Conservation (phyloP, 2,888 invertebrate genomes). For the Drosophila merina region DNA sequence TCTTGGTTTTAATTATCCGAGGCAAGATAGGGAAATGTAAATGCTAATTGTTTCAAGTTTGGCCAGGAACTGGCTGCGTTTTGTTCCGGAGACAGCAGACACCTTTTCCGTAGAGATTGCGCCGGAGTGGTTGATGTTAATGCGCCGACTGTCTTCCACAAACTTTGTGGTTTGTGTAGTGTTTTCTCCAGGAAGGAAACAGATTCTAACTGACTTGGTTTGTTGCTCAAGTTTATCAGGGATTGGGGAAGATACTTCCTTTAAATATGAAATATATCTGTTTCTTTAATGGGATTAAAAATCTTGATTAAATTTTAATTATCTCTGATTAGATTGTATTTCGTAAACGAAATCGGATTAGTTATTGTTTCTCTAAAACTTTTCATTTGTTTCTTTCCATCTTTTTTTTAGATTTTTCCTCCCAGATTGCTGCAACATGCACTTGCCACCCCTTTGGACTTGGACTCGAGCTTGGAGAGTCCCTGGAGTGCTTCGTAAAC, state of each 20-base stretch:
- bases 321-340: background rate
- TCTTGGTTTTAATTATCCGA: constrained; percentile 59
- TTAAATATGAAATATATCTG: background rate
- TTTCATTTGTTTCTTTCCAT: background rate
- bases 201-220: constrained; percentile 64
- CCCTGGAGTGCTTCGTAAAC: constrained; percentile 53
- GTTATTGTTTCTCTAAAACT: background rate
- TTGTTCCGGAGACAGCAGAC: constrained; percentile 72
- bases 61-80: constrained; percentile 6
- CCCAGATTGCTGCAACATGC: constrained; percentile 36
- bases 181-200: constrained; percentile 50
- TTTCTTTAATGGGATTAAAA: background rate
- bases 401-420: background rate
- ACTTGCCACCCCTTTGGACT: constrained; percentile 47
- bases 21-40: constrained; percentile 69
- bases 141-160: constrained; percentile 53
- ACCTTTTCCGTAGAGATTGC: constrained; percentile 65
- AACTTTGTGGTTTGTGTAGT: constrained; percentile 53
- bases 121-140: constrained; percentile 53
- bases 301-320: background rate
- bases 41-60: constrained; percentile 68
- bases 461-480: constrained; percentile 26
- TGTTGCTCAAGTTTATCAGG: background rate
- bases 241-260: background rate
- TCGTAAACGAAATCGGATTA: background rate